phyloP scores from a whole-genome alignment of 2,113 vertebrate genomes.

The Cyphomyrus discorhynchus region DNA sequence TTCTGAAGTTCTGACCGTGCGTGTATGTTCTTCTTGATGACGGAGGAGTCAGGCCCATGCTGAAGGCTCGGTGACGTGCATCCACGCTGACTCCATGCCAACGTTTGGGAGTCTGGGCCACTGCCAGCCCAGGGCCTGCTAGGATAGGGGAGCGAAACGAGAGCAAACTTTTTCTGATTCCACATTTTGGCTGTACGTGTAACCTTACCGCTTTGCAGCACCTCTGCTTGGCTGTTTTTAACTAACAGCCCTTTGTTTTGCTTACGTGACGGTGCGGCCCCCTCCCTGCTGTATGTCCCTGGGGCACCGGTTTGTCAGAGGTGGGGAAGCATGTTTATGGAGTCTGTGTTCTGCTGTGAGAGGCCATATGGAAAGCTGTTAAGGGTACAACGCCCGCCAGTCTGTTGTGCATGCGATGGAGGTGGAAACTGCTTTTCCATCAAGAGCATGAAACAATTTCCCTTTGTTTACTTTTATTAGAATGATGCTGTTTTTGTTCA shows the following conservation, averaged over 20 bases:
- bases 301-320: not conserved
- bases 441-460: not conserved
- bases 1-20: not conserved
- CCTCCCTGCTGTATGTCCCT: not conserved
- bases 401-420: not conserved
- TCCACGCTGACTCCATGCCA: not conserved
- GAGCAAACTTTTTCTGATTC: not conserved
- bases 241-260: not conserved
- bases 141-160: not conserved
- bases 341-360: not conserved
- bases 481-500: not conserved
- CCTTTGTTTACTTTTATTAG: not conserved
- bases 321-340: not conserved
- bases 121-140: not conserved
- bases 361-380: not conserved
- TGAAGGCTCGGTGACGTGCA: not conserved
- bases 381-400: not conserved
- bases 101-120: not conserved
- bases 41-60: not conserved
- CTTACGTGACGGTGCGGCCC: not conserved
- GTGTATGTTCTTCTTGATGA: not conserved
- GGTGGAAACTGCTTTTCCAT: constrained; percentile 7
- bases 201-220: not conserved
- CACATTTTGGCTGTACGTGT: not conserved
- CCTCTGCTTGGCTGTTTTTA: not conserved